Evolutionary conservation across 2,888 invertebrate species (phyloP).

Genomic region (Chymomyza fuscimana): DNA sequence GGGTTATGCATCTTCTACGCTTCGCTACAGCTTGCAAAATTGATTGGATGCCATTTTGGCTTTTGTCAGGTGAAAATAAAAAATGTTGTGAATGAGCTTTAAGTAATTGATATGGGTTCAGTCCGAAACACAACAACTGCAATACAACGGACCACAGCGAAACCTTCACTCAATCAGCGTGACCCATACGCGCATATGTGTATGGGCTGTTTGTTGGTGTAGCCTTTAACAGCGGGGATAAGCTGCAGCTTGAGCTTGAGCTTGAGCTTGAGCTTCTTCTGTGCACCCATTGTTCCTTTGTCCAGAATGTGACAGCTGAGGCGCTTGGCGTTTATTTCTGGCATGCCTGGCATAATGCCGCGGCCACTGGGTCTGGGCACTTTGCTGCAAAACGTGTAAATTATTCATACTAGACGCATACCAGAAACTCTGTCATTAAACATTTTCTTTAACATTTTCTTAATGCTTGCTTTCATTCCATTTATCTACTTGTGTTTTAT

Average conservation of each 20-base stretch:
- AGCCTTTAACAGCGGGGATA: conserved; percentile 57
- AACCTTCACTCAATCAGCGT: conserved; percentile 65
- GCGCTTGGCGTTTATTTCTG: conserved; percentile 72
- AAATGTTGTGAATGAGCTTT: conserved; percentile 77
- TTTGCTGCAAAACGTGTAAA: conserved; percentile 46
- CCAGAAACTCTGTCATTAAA: conserved; percentile 59
- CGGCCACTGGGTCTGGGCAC: conserved; percentile 21
- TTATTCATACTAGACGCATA: conserved; percentile 62
- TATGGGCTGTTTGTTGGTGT: conserved; percentile 15
- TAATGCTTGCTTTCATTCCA: conserved; percentile 26
- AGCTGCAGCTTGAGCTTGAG: conserved; percentile 42
- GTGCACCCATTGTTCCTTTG: conserved; percentile 71
- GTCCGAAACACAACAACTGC: conserved; percentile 20
- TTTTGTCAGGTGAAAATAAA: conserved; percentile 78
- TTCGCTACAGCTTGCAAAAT: conserved; percentile 50
- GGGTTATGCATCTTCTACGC: conserved; percentile 34
- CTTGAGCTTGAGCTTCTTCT: conserved; percentile 7
- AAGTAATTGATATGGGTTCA: conserved; percentile 78
- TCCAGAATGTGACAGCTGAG: conserved; percentile 67
- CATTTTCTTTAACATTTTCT: conserved; percentile 37
- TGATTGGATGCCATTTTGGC: conserved; percentile 75
- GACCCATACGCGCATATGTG: not conserved
- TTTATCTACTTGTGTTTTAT: conserved; percentile 29
- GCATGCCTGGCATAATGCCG: conserved; percentile 56
- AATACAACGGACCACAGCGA: conserved; percentile 15